Base-by-base conservation (phyloP, 2,113 vertebrate genomes). In the Holacanthus passer region DNA sequence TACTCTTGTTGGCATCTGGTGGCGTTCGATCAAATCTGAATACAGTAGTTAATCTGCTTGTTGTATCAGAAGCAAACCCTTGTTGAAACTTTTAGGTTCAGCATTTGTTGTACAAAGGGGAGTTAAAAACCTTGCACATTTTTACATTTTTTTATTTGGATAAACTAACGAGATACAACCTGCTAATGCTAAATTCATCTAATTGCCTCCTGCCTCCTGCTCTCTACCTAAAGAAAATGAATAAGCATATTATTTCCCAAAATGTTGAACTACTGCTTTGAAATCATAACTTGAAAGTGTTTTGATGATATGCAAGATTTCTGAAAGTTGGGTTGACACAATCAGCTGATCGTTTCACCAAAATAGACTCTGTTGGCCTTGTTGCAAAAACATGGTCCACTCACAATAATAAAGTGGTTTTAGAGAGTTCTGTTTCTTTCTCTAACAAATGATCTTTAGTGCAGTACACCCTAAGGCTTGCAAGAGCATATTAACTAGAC, bases 1-100 rank as follows among this genome's bases (percentile, higher is more conserved):
- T 58, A 50, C 37, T 50, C 13, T 66, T 55, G 52, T 75, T 60
- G 78, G 39, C 50, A 29, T 76, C 43, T 11, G 6, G 69, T 59
- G 37, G 59, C 50, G 11, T 63, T 70, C 59, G 22, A 39, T 73
- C 37, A 13, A 59, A 76, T 80, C 32, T 24, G 19, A 76, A 64
- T 70, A 22, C 43, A 12, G 37, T 48, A 41, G 73, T 58, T 58
- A 39, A 35, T 52, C 55, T 41, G 39, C 24, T 14, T 32, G 43
- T 63, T 43, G 17, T 60, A 19, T 45, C 27, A 29, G 50, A 24
- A 66, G 32, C 31, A 4, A 20, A 52, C 10, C 8, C 37, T 20
- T 20, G 24, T n/a, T 27, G 39, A 37, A 32, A 27, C 39, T 62
- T 75, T 50, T 35, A 29, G 29, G 22, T 11, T 58, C 60, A 37